Base-by-base conservation (phyloP, 1,140 invertebrate species). In the Hirudo medicinalis region DNA sequence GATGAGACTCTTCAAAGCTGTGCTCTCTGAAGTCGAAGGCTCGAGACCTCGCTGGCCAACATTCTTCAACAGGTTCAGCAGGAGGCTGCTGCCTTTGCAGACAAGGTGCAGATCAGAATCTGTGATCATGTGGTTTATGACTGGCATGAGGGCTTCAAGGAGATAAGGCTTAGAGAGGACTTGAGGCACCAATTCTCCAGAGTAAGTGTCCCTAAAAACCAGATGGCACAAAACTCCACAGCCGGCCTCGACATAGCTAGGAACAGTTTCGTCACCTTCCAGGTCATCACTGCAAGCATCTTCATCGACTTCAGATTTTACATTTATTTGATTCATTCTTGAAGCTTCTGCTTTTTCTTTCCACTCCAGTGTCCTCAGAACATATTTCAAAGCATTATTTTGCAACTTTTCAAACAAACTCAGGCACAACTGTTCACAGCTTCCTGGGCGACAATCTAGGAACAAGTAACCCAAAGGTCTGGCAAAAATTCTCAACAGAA, bases 401-500 rank as follows among this genome's bases (percentile, higher is more conserved):
- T 63, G 57, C 57, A 63, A 32, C 19, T 63, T 22, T 25, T 32
- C 29, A 32, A 63, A 63, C 29, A 63, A 32, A 25, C 29, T 32
- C 22, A 63, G 57, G 20, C 22, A 63, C 29, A 63, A 25, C 11
- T 15, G 9, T 63, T 63, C 57, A 63, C 22, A 25, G 29, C 22
- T 63, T 25, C 17, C 57, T 25, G 57, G 11, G 8, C 22, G 11
- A n/a, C 22, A 63, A 63, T 32, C 19, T 11, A 22, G 29, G 11
- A 25, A 25, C 57, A 25, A 25, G 57, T 63, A 63, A 25, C 22
- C 57, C 22, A 63, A n/a, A 63, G 57, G 57, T 32, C 22, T 63
- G 22, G 57, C 57, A n/a, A 63, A 63, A 13, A 63, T 6, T 63
- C 29, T 63, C 57, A 63, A 63, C 22, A 63, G 19, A 25, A 63